phyloP scores from a whole-genome alignment of 2,888 invertebrate species.

The Drosophila nigricruria region DNA sequence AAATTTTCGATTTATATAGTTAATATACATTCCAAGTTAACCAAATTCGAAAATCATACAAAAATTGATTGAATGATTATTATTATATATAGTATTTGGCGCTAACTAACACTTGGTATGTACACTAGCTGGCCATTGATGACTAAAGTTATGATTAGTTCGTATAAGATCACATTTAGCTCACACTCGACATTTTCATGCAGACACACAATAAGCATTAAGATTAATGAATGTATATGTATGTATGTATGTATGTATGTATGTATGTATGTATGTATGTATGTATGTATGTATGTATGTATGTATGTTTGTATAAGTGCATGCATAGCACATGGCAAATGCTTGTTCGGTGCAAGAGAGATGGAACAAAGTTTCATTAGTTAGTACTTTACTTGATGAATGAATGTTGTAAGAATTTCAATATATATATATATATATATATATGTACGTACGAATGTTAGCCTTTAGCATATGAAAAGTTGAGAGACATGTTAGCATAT shows the following conservation, averaged over 20 bases:
- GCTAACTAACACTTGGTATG: slow-evolving; percentile 36
- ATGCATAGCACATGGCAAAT: slow-evolving; percentile 27
- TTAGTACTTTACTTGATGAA: slow-evolving; percentile 36
- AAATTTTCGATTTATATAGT: neutral
- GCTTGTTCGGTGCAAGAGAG: slow-evolving; percentile 11
- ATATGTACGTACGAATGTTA: no score
- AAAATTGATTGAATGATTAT: neutral
- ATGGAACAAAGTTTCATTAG: slow-evolving; percentile 56
- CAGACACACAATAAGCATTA: slow-evolving; percentile 2
- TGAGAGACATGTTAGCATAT: slow-evolving; percentile 20
- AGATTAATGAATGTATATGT: neutral
- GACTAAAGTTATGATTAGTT: slow-evolving; percentile 41
- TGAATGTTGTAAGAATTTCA: slow-evolving; percentile 22
- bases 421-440: slow-evolving; percentile 4
- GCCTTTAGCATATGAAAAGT: slow-evolving; percentile 8
- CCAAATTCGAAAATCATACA: slow-evolving; percentile 1
- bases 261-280: neutral
- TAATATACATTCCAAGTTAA: slow-evolving; percentile 1
- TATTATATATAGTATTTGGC: slow-evolving; percentile 2
- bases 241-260: neutral
- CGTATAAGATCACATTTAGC: neutral
- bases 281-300: neutral
- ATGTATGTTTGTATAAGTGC: neutral
- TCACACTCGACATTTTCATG: neutral
- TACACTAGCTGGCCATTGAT: slow-evolving; percentile 48